Evolutionary conservation across 2,888 invertebrate genomes (phyloP), one percentile per base, ranked within the genome.

Genomic region (Agrochola lota): DNA sequence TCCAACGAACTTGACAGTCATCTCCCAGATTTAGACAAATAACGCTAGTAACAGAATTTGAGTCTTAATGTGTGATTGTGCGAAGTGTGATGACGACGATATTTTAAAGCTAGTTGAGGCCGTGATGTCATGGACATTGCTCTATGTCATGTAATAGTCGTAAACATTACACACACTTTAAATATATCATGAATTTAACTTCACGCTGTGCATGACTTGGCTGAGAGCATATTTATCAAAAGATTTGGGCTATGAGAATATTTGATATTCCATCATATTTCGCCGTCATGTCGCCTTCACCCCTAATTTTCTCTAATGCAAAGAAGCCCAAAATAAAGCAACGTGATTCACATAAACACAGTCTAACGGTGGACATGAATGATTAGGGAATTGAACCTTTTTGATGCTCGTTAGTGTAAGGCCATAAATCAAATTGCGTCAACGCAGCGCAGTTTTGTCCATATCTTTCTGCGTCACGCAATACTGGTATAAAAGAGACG

Each of bases 71-170:
- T 81, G 70, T 78, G 80, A 80, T 81, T 81, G 87, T 78, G 72
- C 77, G 49, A 73, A 77, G 68, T 67, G 59, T 71, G 84, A 87
- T 85, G 81, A 85, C 84, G 75, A 49, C 49, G 76, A 69, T 78
- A 84, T 86, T 88, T 89, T 88, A 90, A 89, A 87, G 86, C 78
- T 78, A 81, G 83, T 77, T 88, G 86, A 89, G 89, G 88, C 81
- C 87, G 85, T 91, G 90, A 91, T 89, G 86, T 89, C 90, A 91
- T 88, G 74, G 43, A 80, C 60, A 43, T 62, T 76, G 57, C 81
- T 81, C 77, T 77, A 75, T 85, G 80, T 73, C 81, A 81, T 83
- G 73, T 78, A 74, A 84, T 71, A 78, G 71, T 30, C 55, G 79
- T 71, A 75, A 81, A 75, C 78, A 78, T 80, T 83, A 77, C 73